phyloP scores from a whole-genome alignment of 1,140 invertebrate genomes.

The Archegozetes longisetosus region DNA sequence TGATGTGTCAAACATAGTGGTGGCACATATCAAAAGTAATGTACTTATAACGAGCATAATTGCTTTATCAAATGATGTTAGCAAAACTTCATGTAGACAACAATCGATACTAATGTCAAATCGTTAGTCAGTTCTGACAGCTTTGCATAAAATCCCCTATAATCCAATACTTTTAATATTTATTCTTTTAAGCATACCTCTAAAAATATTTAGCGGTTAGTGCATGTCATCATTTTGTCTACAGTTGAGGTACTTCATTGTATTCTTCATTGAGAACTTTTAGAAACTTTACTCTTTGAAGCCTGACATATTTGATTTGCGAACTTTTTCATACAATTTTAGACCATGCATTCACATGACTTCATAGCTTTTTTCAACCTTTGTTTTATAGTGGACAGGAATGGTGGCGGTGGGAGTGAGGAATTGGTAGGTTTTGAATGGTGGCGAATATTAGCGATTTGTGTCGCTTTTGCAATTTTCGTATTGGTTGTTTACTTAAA shows the following conservation, averaged over 20 bases:
- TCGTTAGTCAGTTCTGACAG: no score
- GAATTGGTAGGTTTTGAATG: neutral
- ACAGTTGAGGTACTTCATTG: no score
- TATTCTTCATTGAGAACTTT: no score
- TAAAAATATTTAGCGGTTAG: no score
- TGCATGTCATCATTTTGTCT: no score
- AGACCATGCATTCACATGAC: neutral
- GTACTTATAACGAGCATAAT: slow-evolving; percentile 5
- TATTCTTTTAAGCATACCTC: no score
- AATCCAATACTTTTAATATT: no score
- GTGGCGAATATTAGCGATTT: neutral
- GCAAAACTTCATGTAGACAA: slow-evolving; percentile 10
- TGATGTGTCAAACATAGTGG: slow-evolving; percentile 5
- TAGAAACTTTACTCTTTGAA: no score
- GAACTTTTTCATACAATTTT: neutral
- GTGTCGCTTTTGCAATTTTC: neutral
- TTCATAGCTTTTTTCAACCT: neutral
- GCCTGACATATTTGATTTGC: neutral
- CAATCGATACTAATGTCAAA: no score
- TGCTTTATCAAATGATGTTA: slow-evolving; percentile 13
- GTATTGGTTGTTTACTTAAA: no score
- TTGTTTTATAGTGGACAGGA: neutral
- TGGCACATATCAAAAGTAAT: slow-evolving; percentile 11
- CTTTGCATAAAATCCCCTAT: no score
- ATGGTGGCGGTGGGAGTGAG: neutral